Evolutionary conservation across 1,140 invertebrate species (phyloP).

Genomic region (Brachionus rubens): DNA sequence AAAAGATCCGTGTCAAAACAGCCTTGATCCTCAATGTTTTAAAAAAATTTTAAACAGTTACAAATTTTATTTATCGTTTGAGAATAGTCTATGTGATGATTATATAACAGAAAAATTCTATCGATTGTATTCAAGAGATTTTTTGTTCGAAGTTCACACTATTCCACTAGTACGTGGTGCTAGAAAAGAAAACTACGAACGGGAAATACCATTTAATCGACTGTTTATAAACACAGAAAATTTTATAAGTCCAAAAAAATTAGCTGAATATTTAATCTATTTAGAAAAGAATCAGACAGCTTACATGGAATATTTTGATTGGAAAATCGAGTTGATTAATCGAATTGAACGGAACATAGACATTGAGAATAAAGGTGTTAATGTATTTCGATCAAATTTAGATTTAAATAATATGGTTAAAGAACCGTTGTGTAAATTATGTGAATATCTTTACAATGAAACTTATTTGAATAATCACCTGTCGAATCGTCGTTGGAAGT

Average conservation of each 20-base stretch:
- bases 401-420: no score
- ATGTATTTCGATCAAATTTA: no score
- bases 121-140: background rate
- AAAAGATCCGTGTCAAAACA: background rate
- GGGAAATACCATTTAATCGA: background rate
- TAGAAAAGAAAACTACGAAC: conserved; percentile 69
- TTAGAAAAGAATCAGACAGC: conserved; percentile 24
- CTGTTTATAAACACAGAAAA: conserved; percentile 13
- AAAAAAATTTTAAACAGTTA: conserved; percentile 21
- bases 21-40: background rate
- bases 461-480: background rate
- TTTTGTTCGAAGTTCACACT: conserved; percentile 10
- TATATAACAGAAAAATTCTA: conserved; percentile 48
- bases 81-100: conserved; percentile 42
- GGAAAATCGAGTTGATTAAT: conserved; percentile 51
- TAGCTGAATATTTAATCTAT: conserved; percentile 44
- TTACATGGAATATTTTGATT: conserved; percentile 48
- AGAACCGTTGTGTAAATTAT: conserved; percentile 8
- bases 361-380: background rate
- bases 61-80: conserved; percentile 52
- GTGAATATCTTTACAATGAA: conserved; percentile 3
- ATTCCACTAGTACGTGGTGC: conserved; percentile 91
- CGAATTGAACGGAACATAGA: background rate
- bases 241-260: conserved; percentile 7
- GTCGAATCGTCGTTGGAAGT: background rate